phyloP scores from a whole-genome alignment of 2,797 vertebrate species.

The Epinephelus coioides region DNA sequence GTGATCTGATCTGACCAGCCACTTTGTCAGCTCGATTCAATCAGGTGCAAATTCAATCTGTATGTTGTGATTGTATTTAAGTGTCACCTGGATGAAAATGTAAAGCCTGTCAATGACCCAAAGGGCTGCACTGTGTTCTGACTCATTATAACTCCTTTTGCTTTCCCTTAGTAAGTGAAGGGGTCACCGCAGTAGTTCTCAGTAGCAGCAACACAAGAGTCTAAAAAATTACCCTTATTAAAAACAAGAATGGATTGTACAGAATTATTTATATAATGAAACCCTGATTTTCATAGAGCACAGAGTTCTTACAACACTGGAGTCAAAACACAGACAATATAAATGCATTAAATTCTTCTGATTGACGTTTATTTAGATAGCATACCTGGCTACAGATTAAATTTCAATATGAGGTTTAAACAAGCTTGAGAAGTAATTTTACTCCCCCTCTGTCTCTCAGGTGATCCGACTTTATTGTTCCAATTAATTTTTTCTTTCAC shows the following conservation, averaged over 20 bases:
- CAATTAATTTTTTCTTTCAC: neutral
- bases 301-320: neutral
- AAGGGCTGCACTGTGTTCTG: neutral
- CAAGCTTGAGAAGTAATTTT: neutral
- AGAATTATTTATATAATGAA: neutral
- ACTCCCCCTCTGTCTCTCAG: neutral
- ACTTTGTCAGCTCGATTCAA: constrained; percentile 6
- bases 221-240: neutral
- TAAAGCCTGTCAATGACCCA: neutral
- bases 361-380: constrained; percentile 1
- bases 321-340: neutral
- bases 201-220: neutral
- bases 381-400: constrained; percentile 1
- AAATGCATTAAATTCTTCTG: constrained; percentile 1
- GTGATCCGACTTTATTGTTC: neutral
- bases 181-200: neutral
- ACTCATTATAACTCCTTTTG: neutral
- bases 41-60: constrained; percentile 1
- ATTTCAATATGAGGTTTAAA: constrained; percentile 9
- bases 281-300: constrained; percentile 1
- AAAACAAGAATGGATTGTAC: neutral
- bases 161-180: neutral
- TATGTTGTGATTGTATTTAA: constrained; percentile 6
- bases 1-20: neutral
- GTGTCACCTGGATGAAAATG: neutral